Evolutionary conservation across 2,113 vertebrate species (phyloP).

Genomic region (Spermophilus dauricus): DNA sequence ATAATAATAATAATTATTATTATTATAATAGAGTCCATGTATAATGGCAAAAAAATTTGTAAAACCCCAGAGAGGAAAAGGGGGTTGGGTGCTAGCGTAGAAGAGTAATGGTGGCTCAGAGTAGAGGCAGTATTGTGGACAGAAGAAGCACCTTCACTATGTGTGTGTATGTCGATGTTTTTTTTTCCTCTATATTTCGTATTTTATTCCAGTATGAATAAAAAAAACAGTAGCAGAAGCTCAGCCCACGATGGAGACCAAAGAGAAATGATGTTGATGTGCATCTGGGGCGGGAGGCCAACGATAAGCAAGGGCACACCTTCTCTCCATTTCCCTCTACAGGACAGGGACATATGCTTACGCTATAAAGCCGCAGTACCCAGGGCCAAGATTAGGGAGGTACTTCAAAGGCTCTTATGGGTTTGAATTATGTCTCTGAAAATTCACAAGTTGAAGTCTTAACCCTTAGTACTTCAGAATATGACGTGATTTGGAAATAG

Average conservation of each 20-base stretch:
- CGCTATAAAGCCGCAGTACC: not conserved
- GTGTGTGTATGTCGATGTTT: not conserved
- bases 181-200: not conserved
- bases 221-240: not conserved
- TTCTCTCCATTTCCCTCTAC: not conserved
- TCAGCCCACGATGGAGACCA: not conserved
- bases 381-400: not conserved
- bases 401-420: not conserved
- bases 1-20: no score
- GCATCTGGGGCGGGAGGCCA: not conserved
- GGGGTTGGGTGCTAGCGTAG: fast-evolving
- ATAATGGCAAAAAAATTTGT: not conserved
- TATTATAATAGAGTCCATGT: no score
- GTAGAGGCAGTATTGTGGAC: not conserved
- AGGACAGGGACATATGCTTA: not conserved
- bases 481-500: not conserved
- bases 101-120: not conserved
- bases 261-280: no score
- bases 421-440: not conserved
- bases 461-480: not conserved
- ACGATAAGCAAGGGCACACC: not conserved
- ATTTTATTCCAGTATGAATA: not conserved
- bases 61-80: not conserved
- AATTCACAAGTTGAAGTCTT: not conserved
- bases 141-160: not conserved